Base-by-base conservation (phyloP, 2,797 vertebrate genomes). In the Catamblyrhynchus diadema region DNA sequence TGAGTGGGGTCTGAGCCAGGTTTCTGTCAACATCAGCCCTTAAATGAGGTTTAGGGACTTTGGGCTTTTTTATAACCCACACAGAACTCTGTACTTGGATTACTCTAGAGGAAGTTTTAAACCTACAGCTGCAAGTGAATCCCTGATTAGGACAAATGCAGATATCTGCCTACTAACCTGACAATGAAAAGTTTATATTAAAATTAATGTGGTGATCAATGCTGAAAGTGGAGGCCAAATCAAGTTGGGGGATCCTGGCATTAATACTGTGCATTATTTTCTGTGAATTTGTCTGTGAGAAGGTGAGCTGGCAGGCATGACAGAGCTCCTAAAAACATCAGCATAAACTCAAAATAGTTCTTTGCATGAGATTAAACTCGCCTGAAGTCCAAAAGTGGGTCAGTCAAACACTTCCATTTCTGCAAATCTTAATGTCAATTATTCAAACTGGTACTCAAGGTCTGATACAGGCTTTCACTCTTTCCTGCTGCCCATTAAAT, bases 11-110 rank as follows among this genome's bases (percentile, higher is more conserved):
- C n/a, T 70, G 51, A 77, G 67, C 28, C 67, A 62, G 37, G 14
- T 33, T 92, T 27, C 14, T 17, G 28, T 30, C 56, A 39, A 16
- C 1, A 2, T 2, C 72, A 35, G n/a, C 11, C 20, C 28, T 77
- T 51, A 45, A n/a, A 42, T 27, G 59, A 54, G 12, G 8, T 13
- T 74, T 59, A 3, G 37, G 22, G 33, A 22, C 44, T 89, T 27
- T 41, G 66, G 22, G 47, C 8, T 87, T 32, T 33, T 69, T 21
- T 14, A 1, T 0, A 47, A 27, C 8, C 45, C 30, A 8, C 19
- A 62, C 30, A 19, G 6, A 5, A 0, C 13, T 33, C 47, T 28
- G 60, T 32, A 1, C 27, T 48, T 10, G 0, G 4, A 1, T 10
- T 53, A 0, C 35, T 82, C 25, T 4, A 4, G 28, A 33, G 45